Evolutionary conservation across 2,888 invertebrate species (phyloP), one percentile per base, ranked within the genome.

Genomic region (Euclidia mi): DNA sequence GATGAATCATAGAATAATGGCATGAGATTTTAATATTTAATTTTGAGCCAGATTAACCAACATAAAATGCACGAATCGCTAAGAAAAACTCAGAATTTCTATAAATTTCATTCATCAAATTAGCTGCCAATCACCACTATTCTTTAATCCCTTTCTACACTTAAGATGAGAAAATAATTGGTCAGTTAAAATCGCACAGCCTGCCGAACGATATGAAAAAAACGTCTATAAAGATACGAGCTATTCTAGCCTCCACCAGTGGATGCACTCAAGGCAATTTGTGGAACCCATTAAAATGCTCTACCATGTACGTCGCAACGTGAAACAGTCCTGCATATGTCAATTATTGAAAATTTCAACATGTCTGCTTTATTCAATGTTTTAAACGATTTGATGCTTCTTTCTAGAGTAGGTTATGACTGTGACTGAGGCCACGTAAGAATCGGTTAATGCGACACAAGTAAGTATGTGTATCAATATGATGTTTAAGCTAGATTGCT

Each of bases 231-330:
- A 34, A 57, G 41, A 52, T 53, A 45, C 32, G 14, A 29, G 12
- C 42, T 9, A 61, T 64, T 66, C 48, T 58, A 47, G 52, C 32
- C 37, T 55, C 32, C 18, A 42, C 28, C 40, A 41, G 41, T 67
- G 37, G 56, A 64, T 68, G 68, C 70, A 67, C 64, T 76, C 60
- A 37, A 52, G 61, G 62, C 67, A 76, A 80, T 78, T 78, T 70
- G 73, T 31, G 53, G 60, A 56, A 35, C 42, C 57, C 53, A 74
- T 78, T 68, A 55, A 67, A 68, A 68, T 62, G 55, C 32, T 47
- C 50, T 38, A 47, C 56, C 52, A 10, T 43, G 57, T 56, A 53
- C 42, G 40, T 42, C 12, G 32, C 42, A 47, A 55, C 44, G 47
- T 51, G 38, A 25, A 53, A 52, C 35, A 34, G 20, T 32, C 18